Evolutionary conservation across 2,797 vertebrate genomes (phyloP).

Genomic region (Anolis apletophallus): DNA sequence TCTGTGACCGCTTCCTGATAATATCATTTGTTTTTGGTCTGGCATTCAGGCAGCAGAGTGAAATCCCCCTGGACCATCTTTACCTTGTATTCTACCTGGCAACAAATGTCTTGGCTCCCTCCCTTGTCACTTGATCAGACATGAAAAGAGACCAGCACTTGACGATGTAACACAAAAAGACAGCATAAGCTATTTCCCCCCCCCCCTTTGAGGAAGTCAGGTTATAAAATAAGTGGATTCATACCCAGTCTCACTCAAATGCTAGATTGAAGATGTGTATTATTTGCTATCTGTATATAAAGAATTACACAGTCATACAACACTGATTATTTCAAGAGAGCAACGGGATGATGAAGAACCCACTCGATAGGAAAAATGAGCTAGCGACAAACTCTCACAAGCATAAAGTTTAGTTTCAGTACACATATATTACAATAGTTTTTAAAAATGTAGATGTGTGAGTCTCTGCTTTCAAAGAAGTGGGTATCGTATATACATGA

Average conservation of each 20-base stretch:
- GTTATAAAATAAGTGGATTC: not conserved
- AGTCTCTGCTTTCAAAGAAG: too few relatives aligned
- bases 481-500: too few relatives aligned
- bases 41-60: conserved; percentile 50
- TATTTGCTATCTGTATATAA: not conserved
- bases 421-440: not conserved
- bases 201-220: not conserved
- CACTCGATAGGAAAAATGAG: not conserved
- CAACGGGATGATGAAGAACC: not conserved
- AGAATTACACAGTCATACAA: not conserved
- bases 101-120: conserved; percentile 54
- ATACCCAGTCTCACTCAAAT: conserved; percentile 9
- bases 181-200: conserved; percentile 18
- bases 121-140: conserved; percentile 78
- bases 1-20: conserved; percentile 67
- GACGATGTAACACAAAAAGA: conserved; percentile 48
- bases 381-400: not conserved
- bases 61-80: conserved; percentile 55
- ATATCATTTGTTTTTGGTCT: conserved; percentile 68
- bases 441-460: too few relatives aligned
- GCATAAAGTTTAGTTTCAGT: not conserved
- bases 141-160: conserved; percentile 74
- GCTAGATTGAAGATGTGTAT: conserved; percentile 35
- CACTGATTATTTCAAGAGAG: not conserved
- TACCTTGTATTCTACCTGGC: conserved; percentile 60